Base-by-base conservation (phyloP, 2,888 invertebrate species). In the Chouioia cunea region DNA sequence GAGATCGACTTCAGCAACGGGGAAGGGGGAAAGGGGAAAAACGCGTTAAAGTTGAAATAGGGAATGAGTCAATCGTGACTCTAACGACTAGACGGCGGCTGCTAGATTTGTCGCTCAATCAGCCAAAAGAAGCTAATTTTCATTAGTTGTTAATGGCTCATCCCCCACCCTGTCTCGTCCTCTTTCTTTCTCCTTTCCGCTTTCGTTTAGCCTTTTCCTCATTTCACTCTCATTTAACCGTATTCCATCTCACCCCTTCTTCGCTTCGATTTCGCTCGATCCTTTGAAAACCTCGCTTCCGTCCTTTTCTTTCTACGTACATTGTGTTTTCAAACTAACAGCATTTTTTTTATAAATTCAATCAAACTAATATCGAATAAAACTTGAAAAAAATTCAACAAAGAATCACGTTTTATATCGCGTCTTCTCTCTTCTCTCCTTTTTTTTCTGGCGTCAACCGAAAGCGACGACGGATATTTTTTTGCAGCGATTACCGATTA, bases 101-200 rank as follows among this genome's bases (percentile, higher is more conserved):
- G 73, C 75, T 77, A 79, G 83, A 85, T 85, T 85, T 83, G 84
- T 79, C 82, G 84, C 82, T 84, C 83, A 84, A 85, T 85, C 85
- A 85, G 81, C 77, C 79, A 82, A 85, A 82, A 81, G 81, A 83
- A 83, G 84, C 85, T 85, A 85, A 85, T 85, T 85, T 85, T 85
- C 85, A 85, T 85, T 85, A 85, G 82, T 81, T 81, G 83, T 83
- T 85, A 85, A 84, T 83, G 80, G 83, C 79, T 74, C 74, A 65
- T 66, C 76, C 74, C 65, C 76, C 60, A 1, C 68, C 18, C 59
- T 64, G 71, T 72, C 66, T 64, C 74, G 46, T 52, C 60, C 57
- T 62, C 44, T 68, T 73, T 73, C 65, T 70, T 72, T 70, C 71
- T 65, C 62, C 62, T 50, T 46, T 66, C 64, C 54, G 66, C 67